Conservation (phyloP, 1,140 invertebrate genomes). For the Achroia grisella region DNA sequence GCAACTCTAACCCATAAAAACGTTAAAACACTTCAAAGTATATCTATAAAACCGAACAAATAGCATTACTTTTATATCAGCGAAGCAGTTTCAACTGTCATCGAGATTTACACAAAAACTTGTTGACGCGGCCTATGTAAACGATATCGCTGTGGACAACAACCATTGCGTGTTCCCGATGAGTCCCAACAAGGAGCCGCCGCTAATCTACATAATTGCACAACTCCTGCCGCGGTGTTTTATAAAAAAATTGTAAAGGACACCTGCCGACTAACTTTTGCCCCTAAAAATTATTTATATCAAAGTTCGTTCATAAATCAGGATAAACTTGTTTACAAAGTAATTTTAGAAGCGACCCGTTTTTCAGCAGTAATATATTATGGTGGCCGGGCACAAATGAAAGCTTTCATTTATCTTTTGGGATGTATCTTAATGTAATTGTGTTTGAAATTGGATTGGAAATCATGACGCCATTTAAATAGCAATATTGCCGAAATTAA, state of each 20-base stretch:
- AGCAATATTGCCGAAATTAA: too few species aligned
- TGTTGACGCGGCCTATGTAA: not conserved
- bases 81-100: not conserved
- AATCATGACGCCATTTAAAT: not conserved
- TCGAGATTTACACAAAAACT: not conserved
- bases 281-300: slow-evolving; percentile 59
- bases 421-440: not conserved
- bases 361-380: slow-evolving; percentile 8
- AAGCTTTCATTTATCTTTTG: too few species aligned
- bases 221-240: slow-evolving; percentile 26
- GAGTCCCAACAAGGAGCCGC: not conserved
- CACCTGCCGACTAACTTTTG: slow-evolving; percentile 53
- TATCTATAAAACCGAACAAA: too few species aligned
- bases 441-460: slow-evolving; percentile 3
- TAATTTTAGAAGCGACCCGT: slow-evolving; percentile 33
- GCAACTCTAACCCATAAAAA: too few species aligned
- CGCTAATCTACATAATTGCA: slow-evolving; percentile 54
- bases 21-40: too few species aligned
- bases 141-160: not conserved
- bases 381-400: not conserved
- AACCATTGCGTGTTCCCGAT: not conserved
- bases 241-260: slow-evolving; percentile 52
- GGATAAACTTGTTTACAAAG: slow-evolving; percentile 56
- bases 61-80: too few species aligned
- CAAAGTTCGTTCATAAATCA: slow-evolving; percentile 61